These are phyloP conservation scores for Toxonevra muliebris DNA, from an alignment of 2,888 invertebrate species.

Conservation along the genomic window DNA sequence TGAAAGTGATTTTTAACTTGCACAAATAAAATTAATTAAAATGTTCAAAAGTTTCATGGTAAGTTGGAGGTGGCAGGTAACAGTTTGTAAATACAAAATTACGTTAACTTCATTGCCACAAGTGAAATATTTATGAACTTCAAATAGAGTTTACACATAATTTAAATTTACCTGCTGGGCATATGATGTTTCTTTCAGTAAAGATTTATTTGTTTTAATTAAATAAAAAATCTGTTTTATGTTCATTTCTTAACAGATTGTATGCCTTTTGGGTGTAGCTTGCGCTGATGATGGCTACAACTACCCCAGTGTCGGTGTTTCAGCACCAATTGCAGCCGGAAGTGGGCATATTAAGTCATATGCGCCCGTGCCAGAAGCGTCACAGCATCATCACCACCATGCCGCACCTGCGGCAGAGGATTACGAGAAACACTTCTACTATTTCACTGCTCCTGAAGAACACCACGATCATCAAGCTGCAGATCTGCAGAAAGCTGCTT, in stretches of 20 bases:
- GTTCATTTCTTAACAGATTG: constrained; percentile 37
- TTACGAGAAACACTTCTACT: constrained; percentile 42
- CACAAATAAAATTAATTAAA: not conserved
- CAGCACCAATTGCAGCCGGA: not conserved
- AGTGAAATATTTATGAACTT: too few species aligned
- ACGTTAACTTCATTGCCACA: too few species aligned
- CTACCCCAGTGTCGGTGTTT: constrained; percentile 9
- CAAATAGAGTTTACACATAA: too few species aligned
- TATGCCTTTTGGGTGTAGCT: constrained; percentile 41
- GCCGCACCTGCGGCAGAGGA: constrained; percentile 1
- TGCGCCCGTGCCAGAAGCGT: not conserved
- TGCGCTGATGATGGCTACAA: constrained; percentile 35
- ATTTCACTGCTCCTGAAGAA: constrained; percentile 45
- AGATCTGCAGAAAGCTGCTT: constrained; percentile 37
- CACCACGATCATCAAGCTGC: constrained; percentile 30
- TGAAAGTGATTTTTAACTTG: too few species aligned
- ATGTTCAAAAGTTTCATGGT: constrained; percentile 42
- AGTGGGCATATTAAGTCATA: not conserved
- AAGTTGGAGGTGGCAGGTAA: constrained; percentile 26
- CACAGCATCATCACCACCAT: not conserved
- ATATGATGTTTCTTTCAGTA: not conserved
- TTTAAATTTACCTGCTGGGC: not conserved
- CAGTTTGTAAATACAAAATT: too few species aligned
- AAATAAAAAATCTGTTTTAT: not conserved
- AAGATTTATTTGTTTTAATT: too few species aligned